Conservation (phyloP, 1,140 invertebrate genomes). For the Psilanteris sp. region DNA sequence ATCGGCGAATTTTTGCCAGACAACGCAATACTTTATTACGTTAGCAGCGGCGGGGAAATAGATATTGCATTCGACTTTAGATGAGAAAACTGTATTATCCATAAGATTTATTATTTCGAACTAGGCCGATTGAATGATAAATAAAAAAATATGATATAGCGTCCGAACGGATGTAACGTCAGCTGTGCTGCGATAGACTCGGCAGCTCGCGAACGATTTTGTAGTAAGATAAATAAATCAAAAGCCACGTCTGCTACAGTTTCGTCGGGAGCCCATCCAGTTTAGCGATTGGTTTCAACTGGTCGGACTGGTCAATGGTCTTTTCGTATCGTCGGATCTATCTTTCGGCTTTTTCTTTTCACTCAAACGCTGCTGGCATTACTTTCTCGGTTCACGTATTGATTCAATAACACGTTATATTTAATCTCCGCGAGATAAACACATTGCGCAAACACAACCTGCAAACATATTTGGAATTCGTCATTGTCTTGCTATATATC, state of each 20-base stretch:
- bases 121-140: constrained; percentile 57
- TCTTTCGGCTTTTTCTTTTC: constrained; percentile 34
- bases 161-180: constrained; percentile 56
- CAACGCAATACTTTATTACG: constrained; percentile 50
- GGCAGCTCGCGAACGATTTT: constrained; percentile 59
- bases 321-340: constrained; percentile 51
- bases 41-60: constrained; percentile 31
- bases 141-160: constrained; percentile 59
- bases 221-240: constrained; percentile 64
- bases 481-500: too few relatives aligned
- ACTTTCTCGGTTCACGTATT: constrained; percentile 23
- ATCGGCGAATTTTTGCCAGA: constrained; percentile 25
- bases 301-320: constrained; percentile 61
- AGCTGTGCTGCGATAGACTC: constrained; percentile 49
- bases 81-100: constrained; percentile 58
- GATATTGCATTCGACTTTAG: constrained; percentile 48
- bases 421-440: constrained; percentile 32
- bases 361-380: constrained; percentile 9
- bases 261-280: constrained; percentile 51
- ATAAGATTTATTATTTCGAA: constrained; percentile 57
- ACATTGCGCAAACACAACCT: constrained; percentile 11
- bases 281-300: constrained; percentile 61
- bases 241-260: constrained; percentile 56
- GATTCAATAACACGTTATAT: constrained; percentile 38
- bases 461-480: constrained; percentile 81